Base-by-base conservation (phyloP, 2,113 vertebrate species). In the Reinhardtius hippoglossoides region DNA sequence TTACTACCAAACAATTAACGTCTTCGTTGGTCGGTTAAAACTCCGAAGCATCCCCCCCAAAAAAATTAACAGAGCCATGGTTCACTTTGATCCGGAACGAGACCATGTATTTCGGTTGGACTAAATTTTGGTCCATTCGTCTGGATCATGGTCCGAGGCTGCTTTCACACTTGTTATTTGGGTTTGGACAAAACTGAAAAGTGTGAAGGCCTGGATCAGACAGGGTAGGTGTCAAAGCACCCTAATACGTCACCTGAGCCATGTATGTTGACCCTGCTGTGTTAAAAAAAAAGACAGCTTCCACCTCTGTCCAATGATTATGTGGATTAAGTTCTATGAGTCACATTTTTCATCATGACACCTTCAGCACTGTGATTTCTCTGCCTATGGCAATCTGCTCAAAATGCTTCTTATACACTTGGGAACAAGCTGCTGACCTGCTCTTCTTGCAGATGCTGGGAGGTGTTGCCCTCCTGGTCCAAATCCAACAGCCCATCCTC, bases 401-500 rank as follows among this genome's bases (percentile, higher is more conserved):
- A 37, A 18, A 7, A 54, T 3, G 1, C 14, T 20, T 54, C 18
- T 16, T 8, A n/a, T n/a, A 54, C 2, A 54, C 20, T n/a, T 54
- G 7, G 20, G 50, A n/a, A 3, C 15, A 12, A 55, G 61, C 18
- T 63, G 48, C 78, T 67, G 13, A 93, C 93, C 91, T 87, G 72
- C 31, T 66, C 26, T 31, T 91, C 69, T 40, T 81, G 67, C 21
- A 46, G 62, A 26, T 54, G 24, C 12, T 81, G 72, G 37, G 91
- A 90, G 12, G 40, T 23, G 60, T 92, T 91, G 48, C 50, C 79
- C n/a, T 84, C 80, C 35, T 21, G 67, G 44, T 90, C 78, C 46
- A 57, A 55, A 70, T 87, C 82, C 18, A 82, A 8, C 16, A 85
- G 71, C 18, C 50, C 80, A 35, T 78, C 76, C 48, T 89, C 72